phyloP scores from a whole-genome alignment of 1,140 invertebrate genomes.

The Littorina saxatilis region DNA sequence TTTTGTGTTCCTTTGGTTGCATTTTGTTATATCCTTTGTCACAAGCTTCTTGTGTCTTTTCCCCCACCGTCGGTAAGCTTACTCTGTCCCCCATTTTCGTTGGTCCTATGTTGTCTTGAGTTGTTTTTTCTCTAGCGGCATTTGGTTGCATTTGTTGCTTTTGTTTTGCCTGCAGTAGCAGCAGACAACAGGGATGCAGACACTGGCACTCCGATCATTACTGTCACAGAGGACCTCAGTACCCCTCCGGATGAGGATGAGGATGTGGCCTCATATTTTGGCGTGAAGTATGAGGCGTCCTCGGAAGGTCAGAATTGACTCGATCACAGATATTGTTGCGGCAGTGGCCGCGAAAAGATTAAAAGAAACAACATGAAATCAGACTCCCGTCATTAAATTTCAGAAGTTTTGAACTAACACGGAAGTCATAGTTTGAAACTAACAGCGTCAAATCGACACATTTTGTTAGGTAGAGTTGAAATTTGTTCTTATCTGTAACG shows the following conservation, averaged over 20 bases:
- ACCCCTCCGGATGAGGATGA: slow-evolving; percentile 65
- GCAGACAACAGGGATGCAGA: slow-evolving; percentile 25
- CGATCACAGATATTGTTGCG: too few species aligned
- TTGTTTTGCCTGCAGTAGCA: slow-evolving; percentile 40
- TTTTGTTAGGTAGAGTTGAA: too few species aligned
- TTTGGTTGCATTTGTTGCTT: slow-evolving; percentile 27
- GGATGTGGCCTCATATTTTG: slow-evolving; percentile 61
- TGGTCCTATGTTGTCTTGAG: not conserved
- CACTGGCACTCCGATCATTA: slow-evolving; percentile 56
- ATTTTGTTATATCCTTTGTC: not conserved
- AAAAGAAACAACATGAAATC: too few species aligned
- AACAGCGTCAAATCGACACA: too few species aligned
- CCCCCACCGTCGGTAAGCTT: too few species aligned
- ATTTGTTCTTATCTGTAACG: too few species aligned
- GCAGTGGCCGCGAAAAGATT: too few species aligned
- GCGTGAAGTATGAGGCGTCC: slow-evolving; percentile 47
- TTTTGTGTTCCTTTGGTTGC: not conserved
- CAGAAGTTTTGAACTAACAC: too few species aligned
- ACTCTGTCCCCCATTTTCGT: too few species aligned
- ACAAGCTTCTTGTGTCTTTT: not conserved
- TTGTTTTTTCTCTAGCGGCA: slow-evolving; percentile 23
- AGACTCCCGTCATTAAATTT: too few species aligned
- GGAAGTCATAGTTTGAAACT: too few species aligned
- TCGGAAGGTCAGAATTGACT: slow-evolving; percentile 45
- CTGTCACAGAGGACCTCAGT: slow-evolving; percentile 67